Conservation (phyloP, 2,797 vertebrate species). For the Neosilurus mollespiculum region DNA sequence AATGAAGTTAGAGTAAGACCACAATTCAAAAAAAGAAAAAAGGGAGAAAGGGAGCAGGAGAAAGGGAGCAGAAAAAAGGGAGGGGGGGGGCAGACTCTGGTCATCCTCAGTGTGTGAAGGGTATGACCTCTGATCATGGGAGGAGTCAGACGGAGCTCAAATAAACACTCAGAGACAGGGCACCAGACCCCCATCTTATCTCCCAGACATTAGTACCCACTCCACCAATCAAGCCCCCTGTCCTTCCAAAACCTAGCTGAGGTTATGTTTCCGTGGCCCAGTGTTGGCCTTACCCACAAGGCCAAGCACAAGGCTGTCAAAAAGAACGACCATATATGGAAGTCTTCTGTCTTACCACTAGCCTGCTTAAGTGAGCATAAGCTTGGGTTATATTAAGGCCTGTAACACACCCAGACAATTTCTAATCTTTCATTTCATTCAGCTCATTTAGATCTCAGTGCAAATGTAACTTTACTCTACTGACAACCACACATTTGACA, state of each 20-base stretch:
- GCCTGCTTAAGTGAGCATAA: background rate
- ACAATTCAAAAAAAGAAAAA: background rate
- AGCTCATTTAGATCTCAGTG: background rate
- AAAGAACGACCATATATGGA: constrained; percentile 45
- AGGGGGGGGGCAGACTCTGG: constrained; percentile 24
- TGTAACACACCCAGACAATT: background rate
- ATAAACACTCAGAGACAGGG: constrained; percentile 42
- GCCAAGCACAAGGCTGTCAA: constrained; percentile 36
- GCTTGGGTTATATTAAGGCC: background rate
- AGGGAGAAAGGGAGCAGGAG: constrained; percentile 5
- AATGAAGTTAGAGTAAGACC: no score
- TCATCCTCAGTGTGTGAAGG: constrained; percentile 42
- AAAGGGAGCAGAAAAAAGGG: background rate
- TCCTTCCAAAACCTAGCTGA: constrained; percentile 31
- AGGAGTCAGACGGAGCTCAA: constrained; percentile 51
- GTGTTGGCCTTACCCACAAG: constrained; percentile 24
- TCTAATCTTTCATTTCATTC: background rate
- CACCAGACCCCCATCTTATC: constrained; percentile 50
- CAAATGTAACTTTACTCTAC: constrained; percentile 5
- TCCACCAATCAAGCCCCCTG: constrained; percentile 34
- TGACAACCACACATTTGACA: constrained; percentile 16
- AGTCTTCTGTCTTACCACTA: constrained; percentile 1
- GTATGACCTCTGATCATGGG: constrained; percentile 46
- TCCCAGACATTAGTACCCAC: constrained; percentile 42
- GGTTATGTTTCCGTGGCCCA: constrained; percentile 41